Conservation (phyloP, 2,888 invertebrate species). For the Conus canariensis region DNA sequence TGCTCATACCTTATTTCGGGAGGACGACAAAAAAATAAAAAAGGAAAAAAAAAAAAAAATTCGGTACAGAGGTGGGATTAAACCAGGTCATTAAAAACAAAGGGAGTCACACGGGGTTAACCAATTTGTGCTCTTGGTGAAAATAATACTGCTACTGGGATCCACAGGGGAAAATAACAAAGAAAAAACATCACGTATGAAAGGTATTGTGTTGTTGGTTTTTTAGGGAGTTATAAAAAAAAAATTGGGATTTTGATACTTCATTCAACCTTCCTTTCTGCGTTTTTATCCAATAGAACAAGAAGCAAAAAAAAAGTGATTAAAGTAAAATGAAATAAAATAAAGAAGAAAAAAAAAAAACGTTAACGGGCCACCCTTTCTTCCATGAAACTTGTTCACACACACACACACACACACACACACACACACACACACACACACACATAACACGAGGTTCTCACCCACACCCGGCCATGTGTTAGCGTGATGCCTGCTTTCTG, state of each 20-base stretch:
- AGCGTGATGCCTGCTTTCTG: neutral
- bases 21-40: neutral
- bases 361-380: no score
- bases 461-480: no score
- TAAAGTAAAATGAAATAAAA: neutral
- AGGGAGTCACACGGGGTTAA: neutral
- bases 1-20: neutral
- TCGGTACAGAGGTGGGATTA: neutral
- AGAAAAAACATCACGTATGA: no score
- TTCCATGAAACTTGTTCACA: no score
- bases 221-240: no score
- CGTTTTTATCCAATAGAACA: neutral
- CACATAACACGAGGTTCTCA: no score
- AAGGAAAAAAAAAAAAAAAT: neutral
- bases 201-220: no score
- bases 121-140: neutral
- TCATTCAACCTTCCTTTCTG: neutral
- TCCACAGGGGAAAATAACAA: neutral
- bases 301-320: neutral
- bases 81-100: neutral
- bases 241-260: no score
- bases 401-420: no score
- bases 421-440: no score
- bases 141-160: neutral
- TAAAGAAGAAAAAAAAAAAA: no score